Conservation (phyloP, 2,888 invertebrate species). For the Lottia scabra region DNA sequence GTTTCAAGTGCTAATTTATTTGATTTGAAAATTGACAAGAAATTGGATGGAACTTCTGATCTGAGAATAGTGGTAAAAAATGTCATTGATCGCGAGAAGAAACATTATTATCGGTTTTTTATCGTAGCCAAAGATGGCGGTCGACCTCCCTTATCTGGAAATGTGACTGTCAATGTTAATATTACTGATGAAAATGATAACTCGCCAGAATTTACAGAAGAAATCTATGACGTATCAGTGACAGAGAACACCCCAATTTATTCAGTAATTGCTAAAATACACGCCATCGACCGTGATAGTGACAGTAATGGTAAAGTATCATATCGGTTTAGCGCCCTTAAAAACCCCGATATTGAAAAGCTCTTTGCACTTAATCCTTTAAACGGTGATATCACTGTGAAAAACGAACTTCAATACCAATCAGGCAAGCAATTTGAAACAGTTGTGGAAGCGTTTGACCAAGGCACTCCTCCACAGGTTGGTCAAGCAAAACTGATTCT, state of each 20-base stretch:
- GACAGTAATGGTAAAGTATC: constrained; percentile 78
- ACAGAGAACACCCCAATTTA: constrained; percentile 41
- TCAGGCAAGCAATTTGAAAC: constrained; percentile 34
- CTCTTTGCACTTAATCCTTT: constrained; percentile 36
- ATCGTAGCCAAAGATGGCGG: constrained; percentile 53
- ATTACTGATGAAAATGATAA: constrained; percentile 59
- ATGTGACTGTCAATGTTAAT: constrained; percentile 44
- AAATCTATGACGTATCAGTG: constrained; percentile 49
- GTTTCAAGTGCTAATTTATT: constrained; percentile 29
- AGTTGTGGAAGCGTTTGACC: constrained; percentile 51
- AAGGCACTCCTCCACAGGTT: constrained; percentile 41
- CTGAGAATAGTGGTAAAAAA: constrained; percentile 42
- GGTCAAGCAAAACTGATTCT: constrained; percentile 43
- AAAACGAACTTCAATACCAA: constrained; percentile 33
- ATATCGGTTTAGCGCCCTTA: constrained; percentile 61
- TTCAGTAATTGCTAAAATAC: constrained; percentile 71
- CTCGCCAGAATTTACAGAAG: constrained; percentile 45
- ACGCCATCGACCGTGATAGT: constrained; percentile 87
- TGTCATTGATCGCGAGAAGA: constrained; percentile 49
- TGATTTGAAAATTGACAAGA: constrained; percentile 33
- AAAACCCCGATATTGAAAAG: constrained; percentile 21
- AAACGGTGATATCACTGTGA: constrained; percentile 42
- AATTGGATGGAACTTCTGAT: constrained; percentile 43
- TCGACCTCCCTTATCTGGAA: constrained; percentile 36
- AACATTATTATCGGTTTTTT: constrained; percentile 38